These are phyloP conservation scores for Diachasma alloeum DNA, from an alignment of 1,140 invertebrate species.

Conservation along the genomic window DNA sequence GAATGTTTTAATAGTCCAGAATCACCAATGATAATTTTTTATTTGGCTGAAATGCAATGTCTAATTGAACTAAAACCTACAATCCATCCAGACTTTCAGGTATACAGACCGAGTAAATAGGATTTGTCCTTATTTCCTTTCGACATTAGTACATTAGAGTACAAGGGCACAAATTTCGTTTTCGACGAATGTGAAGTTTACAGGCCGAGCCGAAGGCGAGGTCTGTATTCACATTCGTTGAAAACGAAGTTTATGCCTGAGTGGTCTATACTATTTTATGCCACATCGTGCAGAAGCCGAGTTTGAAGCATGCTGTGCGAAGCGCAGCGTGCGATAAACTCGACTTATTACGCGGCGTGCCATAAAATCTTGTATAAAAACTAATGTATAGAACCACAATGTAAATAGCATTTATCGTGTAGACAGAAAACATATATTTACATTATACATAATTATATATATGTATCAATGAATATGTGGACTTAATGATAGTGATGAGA, in stretches of 20 bases:
- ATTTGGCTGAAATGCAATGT: neutral
- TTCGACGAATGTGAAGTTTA: no score
- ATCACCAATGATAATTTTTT: neutral
- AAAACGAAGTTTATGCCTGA: no score
- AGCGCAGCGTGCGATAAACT: no score
- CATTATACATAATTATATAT: slow-evolving; percentile 29
- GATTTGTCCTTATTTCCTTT: neutral
- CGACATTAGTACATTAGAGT: no score
- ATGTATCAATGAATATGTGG: slow-evolving; percentile 30
- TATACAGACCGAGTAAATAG: neutral
- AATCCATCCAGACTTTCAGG: neutral
- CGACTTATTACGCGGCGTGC: no score
- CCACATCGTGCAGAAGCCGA: no score
- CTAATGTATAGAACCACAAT: slow-evolving; percentile 33
- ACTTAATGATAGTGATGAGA: slow-evolving; percentile 16
- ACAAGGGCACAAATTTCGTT: no score
- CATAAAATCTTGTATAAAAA: slow-evolving; percentile 52
- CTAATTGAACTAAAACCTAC: neutral
- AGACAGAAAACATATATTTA: slow-evolving; percentile 32
- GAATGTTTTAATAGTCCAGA: no score
- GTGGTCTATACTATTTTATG: no score
- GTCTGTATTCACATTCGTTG: no score
- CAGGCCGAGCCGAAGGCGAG: no score
- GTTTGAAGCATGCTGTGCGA: no score
- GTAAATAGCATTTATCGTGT: slow-evolving; percentile 39